These are phyloP conservation scores for Amphilophus citrinellus DNA, from an alignment of 2,113 vertebrate species.

Conservation along the genomic window DNA sequence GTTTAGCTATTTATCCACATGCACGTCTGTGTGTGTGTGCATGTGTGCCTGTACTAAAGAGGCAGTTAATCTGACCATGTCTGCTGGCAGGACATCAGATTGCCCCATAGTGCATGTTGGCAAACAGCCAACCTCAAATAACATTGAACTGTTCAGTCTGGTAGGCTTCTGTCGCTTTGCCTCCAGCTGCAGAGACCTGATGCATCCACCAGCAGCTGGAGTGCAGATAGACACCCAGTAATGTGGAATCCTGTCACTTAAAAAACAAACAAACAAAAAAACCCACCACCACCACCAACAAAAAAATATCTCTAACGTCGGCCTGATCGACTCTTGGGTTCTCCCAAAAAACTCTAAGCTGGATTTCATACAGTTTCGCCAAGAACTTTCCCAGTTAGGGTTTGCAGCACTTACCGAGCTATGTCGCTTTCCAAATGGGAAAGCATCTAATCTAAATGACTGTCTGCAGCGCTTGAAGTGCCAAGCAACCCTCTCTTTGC, in stretches of 20 bases:
- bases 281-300: too few relatives aligned
- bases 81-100: conserved; percentile 64
- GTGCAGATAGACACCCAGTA: conserved; percentile 15
- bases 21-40: background rate
- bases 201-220: conserved; percentile 25
- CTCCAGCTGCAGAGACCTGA: conserved; percentile 31
- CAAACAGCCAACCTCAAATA: conserved; percentile 55
- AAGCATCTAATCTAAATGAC: conserved; percentile 45
- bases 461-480: conserved; percentile 51
- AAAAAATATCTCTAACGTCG: background rate
- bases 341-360: background rate
- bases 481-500: conserved; percentile 26
- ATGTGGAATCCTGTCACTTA: conserved; percentile 15
- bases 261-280: background rate
- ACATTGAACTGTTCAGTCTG: conserved; percentile 22
- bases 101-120: conserved; percentile 56
- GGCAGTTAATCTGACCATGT: conserved; percentile 67
- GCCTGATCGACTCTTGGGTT: background rate
- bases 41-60: conserved; percentile 41
- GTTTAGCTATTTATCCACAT: conserved; percentile 4
- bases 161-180: conserved; percentile 21
- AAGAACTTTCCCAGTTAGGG: conserved; percentile 51
- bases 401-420: conserved; percentile 21
- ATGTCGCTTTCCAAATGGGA: conserved; percentile 36
- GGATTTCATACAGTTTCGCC: conserved; percentile 42